Percentiles rank a stretch among this genome's conserved stretches.
phyloP scores from a whole-genome alignment of 1,140 invertebrate species.

The Papilio machaon region DNA sequence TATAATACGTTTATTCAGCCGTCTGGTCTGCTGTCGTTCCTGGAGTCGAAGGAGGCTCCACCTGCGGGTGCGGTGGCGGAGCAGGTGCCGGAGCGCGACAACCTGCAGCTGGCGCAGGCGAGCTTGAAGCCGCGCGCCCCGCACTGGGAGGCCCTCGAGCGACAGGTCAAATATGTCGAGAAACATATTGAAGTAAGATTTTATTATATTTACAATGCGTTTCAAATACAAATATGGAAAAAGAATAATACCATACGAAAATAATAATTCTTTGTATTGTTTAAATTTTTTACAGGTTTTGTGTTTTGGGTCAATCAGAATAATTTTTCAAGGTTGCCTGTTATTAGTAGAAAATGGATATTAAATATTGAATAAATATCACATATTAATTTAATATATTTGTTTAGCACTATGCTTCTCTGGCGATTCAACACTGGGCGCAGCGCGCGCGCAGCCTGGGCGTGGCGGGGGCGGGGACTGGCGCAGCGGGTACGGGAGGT shows the following conservation, averaged over 20 bases:
- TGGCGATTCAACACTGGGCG: conserved; percentile 95
- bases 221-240: too few species aligned
- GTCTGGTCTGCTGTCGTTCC: conserved; percentile 93
- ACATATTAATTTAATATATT: conserved; percentile 19
- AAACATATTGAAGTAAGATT: conserved; percentile 87
- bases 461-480: conserved; percentile 46
- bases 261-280: too few species aligned
- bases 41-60: conserved; percentile 94
- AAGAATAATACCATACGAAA: too few species aligned
- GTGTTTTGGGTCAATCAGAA: too few species aligned
- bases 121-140: conserved; percentile 86
- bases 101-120: conserved; percentile 96
- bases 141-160: conserved; percentile 87
- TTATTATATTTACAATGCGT: background rate
- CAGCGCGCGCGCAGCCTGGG: conserved; percentile 85
- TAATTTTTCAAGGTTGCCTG: too few species aligned
- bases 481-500: conserved; percentile 84
- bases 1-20: conserved; percentile 81
- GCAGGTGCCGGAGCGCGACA: conserved; percentile 88
- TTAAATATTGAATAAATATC: too few species aligned
- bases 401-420: conserved; percentile 83
- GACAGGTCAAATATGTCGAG: conserved; percentile 89
- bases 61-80: conserved; percentile 87
- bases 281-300: too few species aligned
- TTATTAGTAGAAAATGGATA: too few species aligned